Evolutionary conservation across 2,888 invertebrate species (phyloP).

Genomic region (Cephus pulcher): DNA sequence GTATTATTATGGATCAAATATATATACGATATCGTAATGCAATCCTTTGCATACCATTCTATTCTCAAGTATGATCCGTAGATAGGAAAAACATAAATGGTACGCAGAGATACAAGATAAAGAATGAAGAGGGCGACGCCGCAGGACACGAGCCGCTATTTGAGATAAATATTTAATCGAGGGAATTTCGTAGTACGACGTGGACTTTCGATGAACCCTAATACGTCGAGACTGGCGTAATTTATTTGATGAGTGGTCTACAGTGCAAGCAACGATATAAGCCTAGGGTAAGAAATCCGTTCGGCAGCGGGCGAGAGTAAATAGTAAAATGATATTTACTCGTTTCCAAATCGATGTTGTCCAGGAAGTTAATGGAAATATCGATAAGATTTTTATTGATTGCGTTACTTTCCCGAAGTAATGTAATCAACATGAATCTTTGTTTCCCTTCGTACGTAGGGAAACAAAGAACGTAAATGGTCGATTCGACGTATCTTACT

Average conservation of each 20-base stretch:
- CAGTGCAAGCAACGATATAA: constrained; percentile 28
- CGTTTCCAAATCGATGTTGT: background rate
- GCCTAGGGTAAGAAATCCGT: background rate
- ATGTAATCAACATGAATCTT: too few species aligned
- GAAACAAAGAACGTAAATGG: background rate
- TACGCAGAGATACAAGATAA: background rate
- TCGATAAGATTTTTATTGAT: background rate
- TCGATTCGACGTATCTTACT: background rate
- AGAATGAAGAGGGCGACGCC: constrained; percentile 4
- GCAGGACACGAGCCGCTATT: constrained; percentile 29
- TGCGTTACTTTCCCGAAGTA: background rate
- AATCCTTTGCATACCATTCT: background rate
- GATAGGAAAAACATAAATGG: background rate
- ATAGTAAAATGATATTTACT: background rate
- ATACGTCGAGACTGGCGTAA: constrained; percentile 39
- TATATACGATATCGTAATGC: too few species aligned
- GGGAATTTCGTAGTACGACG: constrained; percentile 50
- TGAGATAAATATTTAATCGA: constrained; percentile 57
- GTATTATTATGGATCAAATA: too few species aligned
- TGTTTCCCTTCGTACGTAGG: too few species aligned
- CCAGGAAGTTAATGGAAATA: background rate
- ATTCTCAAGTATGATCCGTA: background rate
- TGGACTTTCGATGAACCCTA: constrained; percentile 46
- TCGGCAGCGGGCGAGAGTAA: background rate
- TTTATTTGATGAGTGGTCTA: constrained; percentile 41